These are phyloP conservation scores for Diplodus puntazzo DNA, from an alignment of 2,797 vertebrate genomes.

Conservation along the genomic window DNA sequence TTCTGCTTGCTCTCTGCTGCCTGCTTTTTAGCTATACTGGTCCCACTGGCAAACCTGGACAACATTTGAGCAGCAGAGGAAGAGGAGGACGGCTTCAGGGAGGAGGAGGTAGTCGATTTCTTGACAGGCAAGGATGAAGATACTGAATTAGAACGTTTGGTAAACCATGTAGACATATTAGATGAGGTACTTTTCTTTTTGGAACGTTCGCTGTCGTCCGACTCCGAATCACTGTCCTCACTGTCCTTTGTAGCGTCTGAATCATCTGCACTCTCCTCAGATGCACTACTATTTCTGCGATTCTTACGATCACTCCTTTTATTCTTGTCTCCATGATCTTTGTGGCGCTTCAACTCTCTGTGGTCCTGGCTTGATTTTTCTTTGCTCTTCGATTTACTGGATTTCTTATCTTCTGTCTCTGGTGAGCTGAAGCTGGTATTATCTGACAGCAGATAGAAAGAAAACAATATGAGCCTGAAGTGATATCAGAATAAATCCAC, in stretches of 20 bases:
- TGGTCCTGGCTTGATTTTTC: constrained; percentile 21
- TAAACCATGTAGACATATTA: constrained; percentile 68
- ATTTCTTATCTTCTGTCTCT: constrained; percentile 47
- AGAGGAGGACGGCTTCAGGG: constrained; percentile 51
- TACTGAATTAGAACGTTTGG: constrained; percentile 24
- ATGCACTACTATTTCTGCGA: constrained; percentile 10
- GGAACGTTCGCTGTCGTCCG: constrained; percentile 2
- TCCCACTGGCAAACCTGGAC: constrained; percentile 69
- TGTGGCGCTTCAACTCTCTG: constrained; percentile 20
- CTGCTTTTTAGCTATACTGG: constrained; percentile 68
- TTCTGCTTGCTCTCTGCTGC: constrained; percentile 71
- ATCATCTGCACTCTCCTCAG: constrained; percentile 25
- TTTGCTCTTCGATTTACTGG: constrained; percentile 38
- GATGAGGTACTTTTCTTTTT: constrained; percentile 22
- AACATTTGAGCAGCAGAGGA: constrained; percentile 57
- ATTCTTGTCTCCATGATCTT: constrained; percentile 14
- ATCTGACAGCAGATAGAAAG: constrained; percentile 40
- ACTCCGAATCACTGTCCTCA: constrained; percentile 40
- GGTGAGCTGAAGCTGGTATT: constrained; percentile 51
- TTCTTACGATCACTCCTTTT: background rate
- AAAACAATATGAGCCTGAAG: background rate
- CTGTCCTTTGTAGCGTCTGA: constrained; percentile 56
- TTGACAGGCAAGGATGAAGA: constrained; percentile 45
- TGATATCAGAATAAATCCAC: background rate
- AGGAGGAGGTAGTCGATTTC: constrained; percentile 47